phyloP scores from a whole-genome alignment of 2,113 vertebrate species.

The Centrocercus urophasianus region DNA sequence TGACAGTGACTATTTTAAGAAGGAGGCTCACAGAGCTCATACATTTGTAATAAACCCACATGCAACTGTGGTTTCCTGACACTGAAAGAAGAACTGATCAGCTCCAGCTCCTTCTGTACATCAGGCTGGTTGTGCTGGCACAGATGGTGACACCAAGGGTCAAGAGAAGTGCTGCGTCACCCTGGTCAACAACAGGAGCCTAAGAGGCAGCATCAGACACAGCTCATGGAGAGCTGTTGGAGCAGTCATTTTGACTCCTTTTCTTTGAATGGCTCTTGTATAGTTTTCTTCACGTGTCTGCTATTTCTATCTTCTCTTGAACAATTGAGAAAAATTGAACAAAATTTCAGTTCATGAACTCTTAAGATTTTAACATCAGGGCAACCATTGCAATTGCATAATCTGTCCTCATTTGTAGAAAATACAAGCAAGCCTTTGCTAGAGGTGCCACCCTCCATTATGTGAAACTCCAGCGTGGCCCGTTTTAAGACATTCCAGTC shows the following conservation, averaged over 20 bases:
- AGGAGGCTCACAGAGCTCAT: background rate
- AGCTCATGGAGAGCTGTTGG: background rate
- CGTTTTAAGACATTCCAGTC: background rate
- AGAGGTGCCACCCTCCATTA: background rate
- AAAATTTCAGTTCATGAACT: rapidly evolving
- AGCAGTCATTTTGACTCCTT: background rate
- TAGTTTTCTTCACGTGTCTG: background rate
- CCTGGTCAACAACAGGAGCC: background rate
- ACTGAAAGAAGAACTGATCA: background rate
- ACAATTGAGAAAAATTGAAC: background rate
- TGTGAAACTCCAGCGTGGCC: background rate
- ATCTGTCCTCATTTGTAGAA: background rate
- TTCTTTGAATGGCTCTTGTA: background rate
- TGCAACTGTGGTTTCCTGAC: slow-evolving; percentile 28
- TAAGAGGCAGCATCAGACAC: background rate
- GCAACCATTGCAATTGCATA: background rate
- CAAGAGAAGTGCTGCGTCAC: slow-evolving; percentile 15
- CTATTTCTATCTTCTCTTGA: background rate
- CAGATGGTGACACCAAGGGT: background rate
- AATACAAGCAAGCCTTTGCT: background rate
- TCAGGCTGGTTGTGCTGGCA: background rate
- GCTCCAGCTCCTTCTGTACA: background rate
- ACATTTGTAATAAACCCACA: background rate
- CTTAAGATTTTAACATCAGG: background rate
- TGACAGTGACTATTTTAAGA: slow-evolving; percentile 35